phyloP scores from a whole-genome alignment of 2,797 vertebrate species.

The Spheniscus humboldti region DNA sequence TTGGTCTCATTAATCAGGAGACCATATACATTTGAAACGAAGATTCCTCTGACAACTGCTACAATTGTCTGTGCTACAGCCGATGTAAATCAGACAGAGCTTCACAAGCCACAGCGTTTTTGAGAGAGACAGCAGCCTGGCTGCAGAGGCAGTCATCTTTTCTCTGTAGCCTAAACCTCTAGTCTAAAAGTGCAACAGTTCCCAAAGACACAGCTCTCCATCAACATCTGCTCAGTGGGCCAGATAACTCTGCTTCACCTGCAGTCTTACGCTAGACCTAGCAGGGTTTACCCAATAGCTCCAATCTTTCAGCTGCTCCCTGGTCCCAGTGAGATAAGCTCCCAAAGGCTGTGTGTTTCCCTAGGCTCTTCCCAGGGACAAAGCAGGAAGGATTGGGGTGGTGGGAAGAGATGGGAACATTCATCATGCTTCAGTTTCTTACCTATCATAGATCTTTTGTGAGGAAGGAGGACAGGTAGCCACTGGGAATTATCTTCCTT shows the following conservation, averaged over 20 bases:
- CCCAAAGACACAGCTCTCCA: not conserved
- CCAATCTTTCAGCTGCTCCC: not conserved
- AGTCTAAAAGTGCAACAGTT: not conserved
- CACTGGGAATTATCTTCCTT: not conserved
- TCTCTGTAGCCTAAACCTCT: not conserved
- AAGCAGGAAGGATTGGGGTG: not conserved
- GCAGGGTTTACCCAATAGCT: not conserved
- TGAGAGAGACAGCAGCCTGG: not conserved
- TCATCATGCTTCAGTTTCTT: not conserved
- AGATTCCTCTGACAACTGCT: not conserved
- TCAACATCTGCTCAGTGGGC: not conserved
- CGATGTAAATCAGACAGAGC: not conserved
- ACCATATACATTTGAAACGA: not conserved
- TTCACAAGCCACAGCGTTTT: not conserved
- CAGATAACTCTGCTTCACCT: not conserved
- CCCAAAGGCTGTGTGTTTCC: not conserved
- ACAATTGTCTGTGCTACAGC: not conserved
- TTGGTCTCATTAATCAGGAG: not conserved
- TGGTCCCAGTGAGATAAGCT: not conserved
- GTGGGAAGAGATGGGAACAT: not conserved
- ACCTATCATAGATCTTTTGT: not conserved
- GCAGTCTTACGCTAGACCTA: not conserved
- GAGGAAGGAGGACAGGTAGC: not conserved
- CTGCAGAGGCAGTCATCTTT: not conserved
- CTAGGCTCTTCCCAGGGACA: not conserved